phyloP scores from a whole-genome alignment of 1,140 invertebrate genomes.

The Ceratitis capitata region DNA sequence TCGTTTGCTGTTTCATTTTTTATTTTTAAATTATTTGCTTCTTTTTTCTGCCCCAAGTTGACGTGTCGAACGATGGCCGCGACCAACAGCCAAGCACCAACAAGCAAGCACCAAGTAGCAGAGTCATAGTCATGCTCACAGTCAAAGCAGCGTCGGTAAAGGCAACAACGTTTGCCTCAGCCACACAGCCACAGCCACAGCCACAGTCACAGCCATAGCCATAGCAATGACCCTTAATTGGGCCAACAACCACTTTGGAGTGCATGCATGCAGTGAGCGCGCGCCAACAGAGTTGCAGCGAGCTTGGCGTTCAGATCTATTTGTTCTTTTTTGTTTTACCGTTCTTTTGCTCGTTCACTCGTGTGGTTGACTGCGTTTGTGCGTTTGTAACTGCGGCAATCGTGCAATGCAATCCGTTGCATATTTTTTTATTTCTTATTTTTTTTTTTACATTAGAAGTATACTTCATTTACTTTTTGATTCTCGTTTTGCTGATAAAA shows the following conservation, averaged over 20 bases:
- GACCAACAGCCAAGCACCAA: slow-evolving; percentile 16
- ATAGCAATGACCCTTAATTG: slow-evolving; percentile 44
- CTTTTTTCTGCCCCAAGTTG: no score
- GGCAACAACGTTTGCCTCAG: neutral
- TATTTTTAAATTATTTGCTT: no score
- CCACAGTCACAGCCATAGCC: no score
- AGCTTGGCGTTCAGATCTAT: neutral
- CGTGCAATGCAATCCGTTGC: neutral
- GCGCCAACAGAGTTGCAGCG: neutral
- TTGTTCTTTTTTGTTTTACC: neutral
- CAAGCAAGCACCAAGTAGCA: slow-evolving; percentile 30
- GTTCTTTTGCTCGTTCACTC: neutral
- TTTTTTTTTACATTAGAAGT: neutral
- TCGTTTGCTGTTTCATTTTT: neutral
- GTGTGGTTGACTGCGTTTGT: no score
- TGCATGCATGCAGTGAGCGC: slow-evolving; percentile 35
- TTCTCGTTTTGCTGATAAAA: neutral
- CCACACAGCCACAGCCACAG: neutral
- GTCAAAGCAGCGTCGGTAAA: neutral
- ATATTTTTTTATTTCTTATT: no score
- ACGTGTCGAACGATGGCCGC: neutral
- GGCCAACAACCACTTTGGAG: slow-evolving; percentile 40
- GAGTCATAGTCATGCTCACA: slow-evolving; percentile 26
- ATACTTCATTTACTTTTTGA: neutral
- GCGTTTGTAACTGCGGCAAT: neutral